These are phyloP conservation scores for Sebastes dallii DNA, from an alignment of 2,797 vertebrate species.

Conservation along the genomic window DNA sequence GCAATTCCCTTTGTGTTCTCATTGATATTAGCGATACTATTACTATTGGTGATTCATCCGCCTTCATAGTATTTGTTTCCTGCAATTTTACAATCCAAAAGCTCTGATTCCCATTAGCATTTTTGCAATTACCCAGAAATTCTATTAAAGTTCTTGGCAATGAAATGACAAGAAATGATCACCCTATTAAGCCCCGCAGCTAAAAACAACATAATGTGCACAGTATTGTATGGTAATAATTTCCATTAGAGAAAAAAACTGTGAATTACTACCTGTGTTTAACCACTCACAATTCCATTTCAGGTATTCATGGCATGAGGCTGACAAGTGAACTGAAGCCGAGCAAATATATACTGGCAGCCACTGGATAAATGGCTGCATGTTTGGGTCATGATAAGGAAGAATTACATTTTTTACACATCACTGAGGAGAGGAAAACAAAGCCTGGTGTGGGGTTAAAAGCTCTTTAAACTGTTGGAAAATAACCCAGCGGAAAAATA, in stretches of 20 bases:
- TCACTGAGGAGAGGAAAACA: slow-evolving; percentile 71
- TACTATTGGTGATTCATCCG: slow-evolving; percentile 43
- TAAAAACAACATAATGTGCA: slow-evolving; percentile 59
- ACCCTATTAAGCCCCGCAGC: slow-evolving; percentile 57
- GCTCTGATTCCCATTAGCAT: slow-evolving; percentile 69
- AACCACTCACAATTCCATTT: slow-evolving; percentile 68
- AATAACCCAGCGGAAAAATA: slow-evolving; percentile 45
- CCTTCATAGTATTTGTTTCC: slow-evolving; percentile 59
- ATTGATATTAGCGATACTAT: slow-evolving; percentile 31
- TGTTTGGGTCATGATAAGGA: slow-evolving; percentile 75
- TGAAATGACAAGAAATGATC: slow-evolving; percentile 70
- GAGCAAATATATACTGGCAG: slow-evolving; percentile 77
- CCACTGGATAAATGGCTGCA: slow-evolving; percentile 63
- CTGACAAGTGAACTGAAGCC: slow-evolving; percentile 66
- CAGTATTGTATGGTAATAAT: slow-evolving; percentile 58
- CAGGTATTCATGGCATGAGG: slow-evolving; percentile 64
- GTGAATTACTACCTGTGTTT: slow-evolving; percentile 73
- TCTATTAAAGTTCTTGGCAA: slow-evolving; percentile 72
- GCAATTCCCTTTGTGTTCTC: slow-evolving; percentile 31
- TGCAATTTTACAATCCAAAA: slow-evolving; percentile 66
- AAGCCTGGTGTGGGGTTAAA: slow-evolving; percentile 63
- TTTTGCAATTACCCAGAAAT: slow-evolving; percentile 72
- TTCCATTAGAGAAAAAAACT: slow-evolving; percentile 39
- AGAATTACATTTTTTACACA: slow-evolving; percentile 75
- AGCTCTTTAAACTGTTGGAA: slow-evolving; percentile 71